Evolutionary conservation across 2,113 vertebrate genomes (phyloP), one percentile per base, ranked within the genome.

Genomic region (Nerophis lumbriciformis): DNA sequence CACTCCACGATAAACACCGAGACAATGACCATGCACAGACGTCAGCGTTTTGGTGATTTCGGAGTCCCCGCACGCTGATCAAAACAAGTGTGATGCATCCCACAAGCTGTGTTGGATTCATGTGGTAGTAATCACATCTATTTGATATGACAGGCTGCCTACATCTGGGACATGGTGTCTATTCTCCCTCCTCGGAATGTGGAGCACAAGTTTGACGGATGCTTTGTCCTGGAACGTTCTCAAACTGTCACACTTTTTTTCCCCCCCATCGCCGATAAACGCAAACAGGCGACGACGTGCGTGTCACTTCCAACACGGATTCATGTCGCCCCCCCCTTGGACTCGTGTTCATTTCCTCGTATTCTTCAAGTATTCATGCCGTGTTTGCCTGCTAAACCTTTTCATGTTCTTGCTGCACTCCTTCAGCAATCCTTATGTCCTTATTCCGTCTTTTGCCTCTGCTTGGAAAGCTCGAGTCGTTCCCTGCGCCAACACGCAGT

Each of bases 241-340:
- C 53, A 45, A 45, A 19, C 48, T 61, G 53, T 55, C 21, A 59
- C 42, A 48, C 36, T 60, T 54, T 53, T 42, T 61, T 57, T 47
- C 13, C 6, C 55, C 63, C 53, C 63, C 53, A 65, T 54, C 59
- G 37, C 19, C 60, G 59, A 54, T 68, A 61, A 76, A 72, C 59
- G 37, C 36, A 55, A 53, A 56, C 14, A 6, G 37, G 53, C 8
- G 62, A 54, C 9, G 71, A 59, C 4, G 70, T 62, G 69, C 5
- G 66, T 65, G 69, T 61, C 45, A 64, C 66, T 65, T 63, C 28
- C 5, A 21, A 5, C 44, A 51, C 63, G 44, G 54, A 12, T 57
- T 16, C 38, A 7, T 19, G 55, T 44, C 55, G 44, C 6, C 35
- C 38, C 38, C 38, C 38, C 38, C 37, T 10, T n/a, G 8, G 36